Percentiles rank a stretch among this genome's conserved stretches.
Conservation (phyloP, 1,140 invertebrate species). For the Bradysia coprophila region DNA sequence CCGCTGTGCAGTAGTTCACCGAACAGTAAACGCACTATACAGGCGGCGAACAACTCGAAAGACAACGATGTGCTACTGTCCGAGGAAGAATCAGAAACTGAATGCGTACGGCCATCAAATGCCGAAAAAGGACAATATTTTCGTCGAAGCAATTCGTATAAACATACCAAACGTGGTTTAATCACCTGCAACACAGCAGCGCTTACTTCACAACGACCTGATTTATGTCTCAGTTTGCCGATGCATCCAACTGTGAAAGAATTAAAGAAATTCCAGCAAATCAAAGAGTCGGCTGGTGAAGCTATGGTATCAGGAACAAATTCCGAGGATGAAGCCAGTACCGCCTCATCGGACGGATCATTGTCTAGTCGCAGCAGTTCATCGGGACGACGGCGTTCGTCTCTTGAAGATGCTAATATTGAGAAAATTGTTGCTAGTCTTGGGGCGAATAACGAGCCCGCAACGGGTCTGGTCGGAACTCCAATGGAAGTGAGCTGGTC, state of each 20-base stretch:
- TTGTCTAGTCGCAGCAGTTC: slow-evolving; percentile 10
- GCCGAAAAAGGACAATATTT: not conserved
- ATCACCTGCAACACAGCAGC: slow-evolving; percentile 13
- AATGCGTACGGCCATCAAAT: not conserved
- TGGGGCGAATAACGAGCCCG: too few species aligned
- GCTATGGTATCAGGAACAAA: slow-evolving; percentile 35
- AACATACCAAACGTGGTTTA: slow-evolving; percentile 3
- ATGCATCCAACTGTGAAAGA: slow-evolving; percentile 11
- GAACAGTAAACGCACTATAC: not conserved
- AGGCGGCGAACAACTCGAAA: not conserved
- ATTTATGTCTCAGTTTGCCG: slow-evolving; percentile 1
- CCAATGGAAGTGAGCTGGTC: slow-evolving; percentile 28
- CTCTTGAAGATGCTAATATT: slow-evolving; percentile 18
- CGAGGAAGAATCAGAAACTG: not conserved
- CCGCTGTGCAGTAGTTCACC: slow-evolving; percentile 15
- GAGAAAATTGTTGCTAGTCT: slow-evolving; percentile 7
- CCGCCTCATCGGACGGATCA: slow-evolving; percentile 16
- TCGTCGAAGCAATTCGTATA: not conserved
- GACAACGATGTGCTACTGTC: not conserved
- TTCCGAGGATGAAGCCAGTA: slow-evolving; percentile 31
- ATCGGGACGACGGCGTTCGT: slow-evolving; percentile 11
- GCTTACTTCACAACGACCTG: slow-evolving; percentile 5
- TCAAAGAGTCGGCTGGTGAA: slow-evolving; percentile 44
- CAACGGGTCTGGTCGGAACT: slow-evolving; percentile 17
- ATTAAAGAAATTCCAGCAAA: slow-evolving; percentile 25